Base-by-base conservation (phyloP, 2,113 vertebrate genomes). In the Cryptoleucopteryx plumbea region DNA sequence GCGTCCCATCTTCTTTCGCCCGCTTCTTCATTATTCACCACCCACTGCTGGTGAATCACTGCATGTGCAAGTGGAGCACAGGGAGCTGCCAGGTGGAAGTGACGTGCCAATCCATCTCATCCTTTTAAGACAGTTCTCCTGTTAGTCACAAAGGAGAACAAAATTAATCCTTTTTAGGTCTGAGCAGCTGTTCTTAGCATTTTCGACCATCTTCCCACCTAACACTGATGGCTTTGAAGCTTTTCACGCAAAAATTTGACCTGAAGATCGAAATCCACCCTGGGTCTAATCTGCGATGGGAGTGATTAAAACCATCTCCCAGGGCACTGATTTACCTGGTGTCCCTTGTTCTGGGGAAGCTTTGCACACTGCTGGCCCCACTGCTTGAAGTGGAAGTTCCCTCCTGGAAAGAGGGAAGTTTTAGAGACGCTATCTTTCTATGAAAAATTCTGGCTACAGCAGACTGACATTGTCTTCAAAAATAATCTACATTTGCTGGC, bases 1-100 rank as follows among this genome's bases (percentile, higher is more conserved):
- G 56, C 7, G 2, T 88, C 66, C 34, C 32, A 13, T 94, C 36
- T 81, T 67, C 85, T 68, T 89, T 61, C 4, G 4, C 63, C 67
- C 0, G 13, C 34, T 80, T 62, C 81, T 75, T 83, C 53, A 31
- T 89, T 93, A 96, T 90, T 94, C 93, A 66, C 93, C 94, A 93
- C 96, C 96, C 96, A 96, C 96, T 94, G 82, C 93, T 96, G 95
- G 95, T 95, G 95, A 95, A 96, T 97, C 96, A 97, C 59, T 68
- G 91, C 84, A 85, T 94, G 93, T 97, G 89, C 94, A 87, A 94
- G 84, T 19, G 45, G 81, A 96, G 88, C 77, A 20, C 47, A 36
- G 94, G 83, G 94, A 95, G 89, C 56, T 95, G 88, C 91, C 70
- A 73, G 79, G 81, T 93, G 93, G 93, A 96, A 96, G 71, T 91